Evolutionary conservation across 2,888 invertebrate genomes (phyloP).

Genomic region (Tetranychus piercei): DNA sequence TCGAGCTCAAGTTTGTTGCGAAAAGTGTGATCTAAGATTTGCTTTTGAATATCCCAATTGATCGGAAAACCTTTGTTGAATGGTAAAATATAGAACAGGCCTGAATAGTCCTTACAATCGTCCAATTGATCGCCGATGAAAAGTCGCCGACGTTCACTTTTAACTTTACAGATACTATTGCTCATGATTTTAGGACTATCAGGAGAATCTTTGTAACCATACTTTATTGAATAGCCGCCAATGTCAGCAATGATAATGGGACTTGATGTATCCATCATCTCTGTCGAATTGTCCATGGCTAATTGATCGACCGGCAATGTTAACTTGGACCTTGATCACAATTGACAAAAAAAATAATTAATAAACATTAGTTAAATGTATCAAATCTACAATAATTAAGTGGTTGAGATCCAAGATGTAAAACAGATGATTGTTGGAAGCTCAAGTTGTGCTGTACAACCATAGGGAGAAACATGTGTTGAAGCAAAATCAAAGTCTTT

Average conservation of each 20-base stretch:
- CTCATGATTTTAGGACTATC: background rate
- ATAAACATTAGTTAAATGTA: too few species aligned
- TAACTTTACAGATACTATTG: constrained; percentile 94
- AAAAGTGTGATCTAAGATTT: constrained; percentile 83
- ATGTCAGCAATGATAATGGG: constrained; percentile 3
- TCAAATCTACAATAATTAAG: too few species aligned
- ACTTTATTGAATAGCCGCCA: constrained; percentile 2
- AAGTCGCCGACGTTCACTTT: constrained; percentile 75
- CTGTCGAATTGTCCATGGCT: background rate
- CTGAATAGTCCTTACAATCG: constrained; percentile 86
- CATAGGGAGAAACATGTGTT: too few species aligned
- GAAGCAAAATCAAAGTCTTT: too few species aligned
- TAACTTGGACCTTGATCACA: too few species aligned
- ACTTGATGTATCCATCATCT: background rate
- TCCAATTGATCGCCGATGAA: constrained; percentile 88
- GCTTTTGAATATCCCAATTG: constrained; percentile 92
- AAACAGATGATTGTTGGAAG: too few species aligned
- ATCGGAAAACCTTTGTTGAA: constrained; percentile 85
- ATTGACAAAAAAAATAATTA: too few species aligned
- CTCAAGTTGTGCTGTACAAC: too few species aligned
- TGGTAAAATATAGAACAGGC: constrained; percentile 76
- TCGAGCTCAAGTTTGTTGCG: constrained; percentile 29
- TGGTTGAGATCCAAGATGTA: too few species aligned
- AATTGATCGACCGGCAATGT: too few species aligned
- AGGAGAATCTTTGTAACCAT: background rate